Base-by-base conservation (phyloP, 2,797 vertebrate species). In the Rhadinocentrus ornatus region DNA sequence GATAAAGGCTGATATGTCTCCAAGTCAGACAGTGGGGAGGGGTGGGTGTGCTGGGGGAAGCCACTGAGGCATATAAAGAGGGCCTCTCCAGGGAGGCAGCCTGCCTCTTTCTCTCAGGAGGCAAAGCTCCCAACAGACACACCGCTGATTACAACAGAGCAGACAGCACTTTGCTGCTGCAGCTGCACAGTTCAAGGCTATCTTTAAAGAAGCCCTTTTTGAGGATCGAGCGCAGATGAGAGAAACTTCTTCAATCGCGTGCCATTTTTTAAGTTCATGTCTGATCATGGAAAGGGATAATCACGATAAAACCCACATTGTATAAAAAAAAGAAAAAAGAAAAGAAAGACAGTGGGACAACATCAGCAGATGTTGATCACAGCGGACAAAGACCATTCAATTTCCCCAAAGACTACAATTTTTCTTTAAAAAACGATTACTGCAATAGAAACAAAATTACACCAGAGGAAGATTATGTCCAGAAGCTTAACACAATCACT, bases 11-110 rank as follows among this genome's bases (percentile, higher is more conserved):
- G 75, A 34, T 70, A 32, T 74, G 82, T 87, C 68, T 73, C 50
- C 73, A 63, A 72, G 75, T 78, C 81, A 86, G 83, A 64, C 81
- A 74, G 69, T 55, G 3, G 50, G 22, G 50, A 41, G 39, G 39
- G 66, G 84, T 80, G 85, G 75, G 71, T 80, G 85, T 84, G 73
- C 75, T 84, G 87, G 89, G 66, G 64, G 79, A 69, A 88, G 62
- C 83, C 74, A 85, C 81, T 67, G 91, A 90, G 83, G 88, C 90
- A 56, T 85, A 78, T 66, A 69, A 89, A 86, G 80, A 69, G 75
- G 77, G 60, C 11, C 70, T 83, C 89, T 80, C 83, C 77, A 60
- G 86, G 77, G 88, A 89, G 60, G 60, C 74, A 76, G 85, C 65
- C 86, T 69, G 72, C 58, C 73, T 74, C 73, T 53, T 68, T 68